phyloP scores from a whole-genome alignment of 2,797 vertebrate genomes.

The Chanos chanos region DNA sequence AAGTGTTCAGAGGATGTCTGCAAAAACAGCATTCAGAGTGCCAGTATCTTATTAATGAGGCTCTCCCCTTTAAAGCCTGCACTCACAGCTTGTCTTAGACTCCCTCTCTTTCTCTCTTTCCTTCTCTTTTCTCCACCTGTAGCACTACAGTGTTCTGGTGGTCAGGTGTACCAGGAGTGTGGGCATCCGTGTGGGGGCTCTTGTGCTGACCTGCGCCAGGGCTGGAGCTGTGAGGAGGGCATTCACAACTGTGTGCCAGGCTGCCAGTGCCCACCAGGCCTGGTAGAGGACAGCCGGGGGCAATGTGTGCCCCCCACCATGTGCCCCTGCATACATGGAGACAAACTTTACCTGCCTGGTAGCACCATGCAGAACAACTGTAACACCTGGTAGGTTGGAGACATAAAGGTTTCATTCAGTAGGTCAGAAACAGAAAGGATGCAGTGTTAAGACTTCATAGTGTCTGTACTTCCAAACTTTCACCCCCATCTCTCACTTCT shows the following conservation, averaged over 20 bases:
- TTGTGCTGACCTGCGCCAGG: constrained; percentile 67
- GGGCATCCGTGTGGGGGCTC: constrained; percentile 65
- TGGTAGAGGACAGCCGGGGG: constrained; percentile 74
- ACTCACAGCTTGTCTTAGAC: neutral
- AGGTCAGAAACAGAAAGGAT: neutral
- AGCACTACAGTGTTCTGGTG: constrained; percentile 75
- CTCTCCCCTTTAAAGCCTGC: neutral
- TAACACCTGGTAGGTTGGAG: constrained; percentile 76
- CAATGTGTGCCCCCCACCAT: constrained; percentile 74
- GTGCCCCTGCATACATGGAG: constrained; percentile 75
- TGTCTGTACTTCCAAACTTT: too few relatives aligned
- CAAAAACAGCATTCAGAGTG: neutral
- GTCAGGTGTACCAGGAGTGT: constrained; percentile 83
- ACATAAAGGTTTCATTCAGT: neutral
- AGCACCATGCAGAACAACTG: constrained; percentile 67
- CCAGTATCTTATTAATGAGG: neutral
- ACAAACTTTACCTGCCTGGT: constrained; percentile 58
- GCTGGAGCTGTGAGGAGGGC: constrained; percentile 59
- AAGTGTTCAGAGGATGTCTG: too few relatives aligned
- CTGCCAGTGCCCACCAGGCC: constrained; percentile 77
- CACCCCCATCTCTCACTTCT: too few relatives aligned
- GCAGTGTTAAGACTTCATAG: neutral
- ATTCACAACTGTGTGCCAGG: constrained; percentile 74
- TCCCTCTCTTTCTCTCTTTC: neutral
- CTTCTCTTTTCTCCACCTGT: neutral